Base-by-base conservation (phyloP, 2,113 vertebrate species). In the Haemorhous mexicanus region DNA sequence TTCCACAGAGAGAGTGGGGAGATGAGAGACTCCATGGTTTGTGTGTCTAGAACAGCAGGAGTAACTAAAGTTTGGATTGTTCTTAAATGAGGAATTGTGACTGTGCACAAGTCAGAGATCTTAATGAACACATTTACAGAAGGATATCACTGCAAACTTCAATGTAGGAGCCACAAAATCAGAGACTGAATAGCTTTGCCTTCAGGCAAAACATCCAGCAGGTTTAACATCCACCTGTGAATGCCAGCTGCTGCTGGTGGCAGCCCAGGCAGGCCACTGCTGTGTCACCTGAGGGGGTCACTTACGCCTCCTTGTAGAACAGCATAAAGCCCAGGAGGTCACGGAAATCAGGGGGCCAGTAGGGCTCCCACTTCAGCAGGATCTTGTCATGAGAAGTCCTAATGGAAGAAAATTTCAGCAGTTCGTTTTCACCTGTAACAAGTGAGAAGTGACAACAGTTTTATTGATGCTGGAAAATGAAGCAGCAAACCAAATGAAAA, bases 251-350 rank as follows among this genome's bases (percentile, higher is more conserved):
- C 24, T 10, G 3, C 9, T 8, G 5, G 21, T 20, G 80, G 75
- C 72, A 89, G 80, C 58, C 74, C 73, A 43, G 8, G 27, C 15
- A 0, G 8, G 70, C 11, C 47, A 11, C 14, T 14, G 4, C 1
- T 35, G 4, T 13, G 35, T 12, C 44, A 35, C 4, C 20, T 13
- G 32, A 59, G 1, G 8, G 16, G 24, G 14, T 52, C 59, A 98
- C 99, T 99, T 97, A 99, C 99, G 99, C 99, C 94, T 99, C 99
- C 91, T 99, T 99, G 95, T 99, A 99, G 89, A 99, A 99, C 6
- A 99, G 98, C 99, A 99, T 99, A 78, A 99, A 99, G 7, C 99
- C 99, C 96, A 99, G 95, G 55, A 99, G 98, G 91, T 99, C 99
- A 79, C 99, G 98, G 97, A 98, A 99, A 94, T 99, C 99, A 0